Conservation (phyloP, 2,113 vertebrate genomes). For the Aphyosemion australe region DNA sequence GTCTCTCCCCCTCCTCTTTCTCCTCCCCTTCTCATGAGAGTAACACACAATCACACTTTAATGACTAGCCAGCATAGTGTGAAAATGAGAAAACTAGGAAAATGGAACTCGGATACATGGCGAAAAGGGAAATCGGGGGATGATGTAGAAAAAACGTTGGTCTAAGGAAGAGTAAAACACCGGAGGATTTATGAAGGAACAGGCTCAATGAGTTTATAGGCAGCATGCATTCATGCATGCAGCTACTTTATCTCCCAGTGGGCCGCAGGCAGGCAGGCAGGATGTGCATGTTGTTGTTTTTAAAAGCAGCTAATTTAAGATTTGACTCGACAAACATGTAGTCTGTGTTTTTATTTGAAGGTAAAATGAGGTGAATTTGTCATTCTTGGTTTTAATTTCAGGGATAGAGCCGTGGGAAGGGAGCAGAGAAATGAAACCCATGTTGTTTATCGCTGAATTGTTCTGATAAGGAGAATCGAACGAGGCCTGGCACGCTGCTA, state of each 20-base stretch:
- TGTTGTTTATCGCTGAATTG: conserved; percentile 45
- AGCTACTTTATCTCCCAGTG: conserved; percentile 8
- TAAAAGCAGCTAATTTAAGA: not conserved
- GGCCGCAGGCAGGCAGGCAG: conserved; percentile 5
- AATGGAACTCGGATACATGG: conserved; percentile 15
- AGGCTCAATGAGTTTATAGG: conserved; percentile 7
- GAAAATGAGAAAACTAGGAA: conserved; percentile 42
- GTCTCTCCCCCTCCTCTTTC: not conserved
- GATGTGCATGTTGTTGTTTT: not conserved
- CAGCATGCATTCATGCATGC: conserved; percentile 9
- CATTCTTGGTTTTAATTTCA: conserved; percentile 29
- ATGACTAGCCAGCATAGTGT: conserved; percentile 45
- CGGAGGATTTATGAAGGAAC: conserved; percentile 29
- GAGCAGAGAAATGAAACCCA: conserved; percentile 20
- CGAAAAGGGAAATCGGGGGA: conserved; percentile 8
- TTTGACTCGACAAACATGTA: not conserved
- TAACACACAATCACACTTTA: conserved; percentile 52
- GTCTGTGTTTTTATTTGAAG: not conserved
- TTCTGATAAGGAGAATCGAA: conserved; percentile 57
- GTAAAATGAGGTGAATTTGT: conserved; percentile 6
- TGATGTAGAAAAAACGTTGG: conserved; percentile 17
- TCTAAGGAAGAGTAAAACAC: conserved; percentile 7
- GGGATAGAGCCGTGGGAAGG: conserved; percentile 6
- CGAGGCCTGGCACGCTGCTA: conserved; percentile 40
- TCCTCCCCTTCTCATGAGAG: conserved; percentile 41